Conservation (phyloP, 1,140 invertebrate species). For the Zaprionus ornatus region DNA sequence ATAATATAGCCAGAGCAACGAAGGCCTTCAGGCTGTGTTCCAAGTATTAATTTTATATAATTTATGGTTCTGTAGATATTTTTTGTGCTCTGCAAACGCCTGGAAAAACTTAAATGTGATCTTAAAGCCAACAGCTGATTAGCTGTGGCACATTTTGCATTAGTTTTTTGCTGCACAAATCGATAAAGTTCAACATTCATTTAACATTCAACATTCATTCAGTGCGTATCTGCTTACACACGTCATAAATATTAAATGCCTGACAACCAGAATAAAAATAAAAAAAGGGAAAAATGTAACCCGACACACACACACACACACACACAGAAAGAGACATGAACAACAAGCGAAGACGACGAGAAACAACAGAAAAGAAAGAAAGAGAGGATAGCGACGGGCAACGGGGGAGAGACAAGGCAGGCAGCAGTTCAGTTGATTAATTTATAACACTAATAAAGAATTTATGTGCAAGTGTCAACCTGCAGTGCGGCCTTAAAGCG, state of each 20-base stretch:
- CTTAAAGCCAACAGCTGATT: conserved; percentile 18
- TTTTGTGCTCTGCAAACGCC: neutral
- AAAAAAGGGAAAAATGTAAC: conserved; percentile 35
- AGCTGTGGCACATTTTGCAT: conserved; percentile 38
- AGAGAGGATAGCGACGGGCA: conserved; percentile 1
- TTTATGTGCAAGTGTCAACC: conserved; percentile 78
- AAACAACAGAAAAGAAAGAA: conserved; percentile 5
- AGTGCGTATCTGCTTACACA: conserved; percentile 78
- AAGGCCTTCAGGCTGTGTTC: too few species aligned
- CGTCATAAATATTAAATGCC: conserved; percentile 78
- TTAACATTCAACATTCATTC: conserved; percentile 66
- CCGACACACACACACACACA: conserved; percentile 28
- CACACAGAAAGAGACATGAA: conserved; percentile 21
- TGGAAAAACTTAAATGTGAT: neutral
- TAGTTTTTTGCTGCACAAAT: conserved; percentile 60
- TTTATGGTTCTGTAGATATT: neutral
- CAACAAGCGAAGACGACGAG: conserved; percentile 31
- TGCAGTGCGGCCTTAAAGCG: conserved; percentile 63
- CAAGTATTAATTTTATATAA: too few species aligned
- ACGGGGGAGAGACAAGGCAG: conserved; percentile 17
- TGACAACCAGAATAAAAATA: conserved; percentile 60
- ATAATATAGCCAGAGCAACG: too few species aligned
- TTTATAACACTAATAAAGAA: conserved; percentile 82
- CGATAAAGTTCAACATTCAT: conserved; percentile 70
- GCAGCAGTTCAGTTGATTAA: conserved; percentile 74